phyloP scores from a whole-genome alignment of 1,140 invertebrate species.

The Epicauta chinensis region DNA sequence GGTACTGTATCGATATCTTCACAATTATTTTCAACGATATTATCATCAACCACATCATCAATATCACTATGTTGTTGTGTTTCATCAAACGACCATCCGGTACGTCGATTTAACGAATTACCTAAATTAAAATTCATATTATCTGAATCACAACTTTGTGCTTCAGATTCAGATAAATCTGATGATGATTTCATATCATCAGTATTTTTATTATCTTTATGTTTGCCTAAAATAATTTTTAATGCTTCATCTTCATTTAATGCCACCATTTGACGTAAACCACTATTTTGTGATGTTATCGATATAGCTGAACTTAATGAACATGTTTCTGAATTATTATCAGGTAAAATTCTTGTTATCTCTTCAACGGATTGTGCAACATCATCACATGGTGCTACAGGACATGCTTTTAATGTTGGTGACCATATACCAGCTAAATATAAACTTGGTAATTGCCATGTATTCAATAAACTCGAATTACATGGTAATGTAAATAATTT shows the following conservation, averaged over 20 bases:
- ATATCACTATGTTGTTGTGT: slow-evolving; percentile 32
- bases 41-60: slow-evolving; percentile 28
- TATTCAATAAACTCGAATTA: slow-evolving; percentile 84
- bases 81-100: slow-evolving; percentile 64
- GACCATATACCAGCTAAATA: slow-evolving; percentile 79
- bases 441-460: slow-evolving; percentile 80
- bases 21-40: slow-evolving; percentile 1
- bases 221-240: slow-evolving; percentile 55
- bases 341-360: slow-evolving; percentile 19
- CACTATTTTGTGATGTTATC: slow-evolving; percentile 42
- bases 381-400: slow-evolving; percentile 45
- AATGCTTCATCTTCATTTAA: slow-evolving; percentile 59
- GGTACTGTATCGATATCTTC: neutral
- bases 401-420: slow-evolving; percentile 65
- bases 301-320: slow-evolving; percentile 34
- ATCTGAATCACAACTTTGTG: slow-evolving; percentile 24
- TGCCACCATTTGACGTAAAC: slow-evolving; percentile 46
- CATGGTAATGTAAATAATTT: slow-evolving; percentile 74
- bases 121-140: slow-evolving; percentile 42
- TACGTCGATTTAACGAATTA: slow-evolving; percentile 58
- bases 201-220: slow-evolving; percentile 19
- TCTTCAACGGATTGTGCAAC: slow-evolving; percentile 33
- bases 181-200: slow-evolving; percentile 17
- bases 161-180: slow-evolving; percentile 15
- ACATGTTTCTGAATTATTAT: slow-evolving; percentile 34